Conservation (phyloP, 2,888 invertebrate species). For the Cephus pulcher region DNA sequence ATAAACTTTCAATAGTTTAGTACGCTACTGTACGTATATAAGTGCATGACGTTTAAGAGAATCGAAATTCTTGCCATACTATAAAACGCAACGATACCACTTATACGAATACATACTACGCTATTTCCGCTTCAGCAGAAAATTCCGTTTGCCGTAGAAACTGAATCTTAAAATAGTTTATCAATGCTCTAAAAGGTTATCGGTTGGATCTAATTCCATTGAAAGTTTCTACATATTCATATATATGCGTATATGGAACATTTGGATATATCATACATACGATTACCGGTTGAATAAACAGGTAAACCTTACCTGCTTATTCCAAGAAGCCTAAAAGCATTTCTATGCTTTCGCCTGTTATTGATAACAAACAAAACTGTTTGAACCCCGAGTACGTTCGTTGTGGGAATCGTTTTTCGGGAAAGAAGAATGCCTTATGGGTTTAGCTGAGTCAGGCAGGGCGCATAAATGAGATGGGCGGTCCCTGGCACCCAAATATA, state of each 20-base stretch:
- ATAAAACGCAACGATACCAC: neutral
- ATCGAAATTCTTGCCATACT: neutral
- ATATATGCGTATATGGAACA: neutral
- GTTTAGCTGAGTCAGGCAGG: constrained; percentile 54
- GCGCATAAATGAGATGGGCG: constrained; percentile 62
- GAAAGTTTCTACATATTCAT: neutral
- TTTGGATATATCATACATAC: neutral
- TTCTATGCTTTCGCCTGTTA: neutral
- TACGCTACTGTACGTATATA: too few species aligned
- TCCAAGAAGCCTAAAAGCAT: neutral
- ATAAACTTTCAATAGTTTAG: neutral
- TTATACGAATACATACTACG: neutral
- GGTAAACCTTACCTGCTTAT: neutral
- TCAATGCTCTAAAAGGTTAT: neutral
- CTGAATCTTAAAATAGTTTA: neutral
- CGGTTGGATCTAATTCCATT: neutral
- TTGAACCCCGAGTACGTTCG: neutral
- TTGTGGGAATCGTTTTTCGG: constrained; percentile 48
- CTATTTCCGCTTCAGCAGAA: neutral
- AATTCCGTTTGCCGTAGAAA: neutral
- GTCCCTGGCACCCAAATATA: constrained; percentile 56
- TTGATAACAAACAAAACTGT: neutral
- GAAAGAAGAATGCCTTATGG: constrained; percentile 24
- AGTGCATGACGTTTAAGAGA: neutral
- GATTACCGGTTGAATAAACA: neutral